These are phyloP conservation scores for Corbicula japonica DNA, from an alignment of 2,888 invertebrate genomes.

Conservation along the genomic window DNA sequence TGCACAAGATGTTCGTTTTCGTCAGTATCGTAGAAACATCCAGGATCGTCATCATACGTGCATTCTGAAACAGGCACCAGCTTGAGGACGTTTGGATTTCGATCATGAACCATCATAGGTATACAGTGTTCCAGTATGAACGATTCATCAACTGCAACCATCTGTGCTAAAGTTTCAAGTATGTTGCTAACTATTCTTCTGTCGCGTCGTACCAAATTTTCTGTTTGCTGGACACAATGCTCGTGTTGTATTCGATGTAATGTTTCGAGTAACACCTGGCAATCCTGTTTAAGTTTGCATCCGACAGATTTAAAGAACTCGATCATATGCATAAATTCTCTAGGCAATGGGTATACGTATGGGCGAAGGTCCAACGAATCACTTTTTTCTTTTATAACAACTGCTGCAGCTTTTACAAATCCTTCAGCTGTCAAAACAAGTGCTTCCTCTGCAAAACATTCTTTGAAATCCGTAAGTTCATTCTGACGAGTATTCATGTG, in stretches of 20 bases:
- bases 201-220: conserved; percentile 37
- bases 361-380: conserved; percentile 53
- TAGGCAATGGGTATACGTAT: conserved; percentile 48
- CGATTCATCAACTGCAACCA: background rate
- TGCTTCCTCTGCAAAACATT: too few relatives aligned
- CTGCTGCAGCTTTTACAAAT: conserved; percentile 33
- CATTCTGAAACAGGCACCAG: conserved; percentile 24
- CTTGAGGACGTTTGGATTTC: background rate
- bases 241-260: too few relatives aligned
- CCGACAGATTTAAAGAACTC: conserved; percentile 24
- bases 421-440: conserved; percentile 52
- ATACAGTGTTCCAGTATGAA: too few relatives aligned
- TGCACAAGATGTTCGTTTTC: conserved; percentile 41
- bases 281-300: conserved; percentile 3
- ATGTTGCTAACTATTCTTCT: conserved; percentile 33
- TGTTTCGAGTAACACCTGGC: background rate
- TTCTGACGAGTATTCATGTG: too few relatives aligned
- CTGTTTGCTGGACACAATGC: too few relatives aligned
- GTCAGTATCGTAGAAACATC: background rate
- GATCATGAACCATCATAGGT: too few relatives aligned
- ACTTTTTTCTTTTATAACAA: conserved; percentile 12
- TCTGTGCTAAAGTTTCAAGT: conserved; percentile 25
- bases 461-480: too few relatives aligned
- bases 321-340: conserved; percentile 27
- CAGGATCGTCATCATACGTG: conserved; percentile 38